These are phyloP conservation scores for Hymenopus coronatus DNA, from an alignment of 2,888 invertebrate genomes.

Conservation along the genomic window DNA sequence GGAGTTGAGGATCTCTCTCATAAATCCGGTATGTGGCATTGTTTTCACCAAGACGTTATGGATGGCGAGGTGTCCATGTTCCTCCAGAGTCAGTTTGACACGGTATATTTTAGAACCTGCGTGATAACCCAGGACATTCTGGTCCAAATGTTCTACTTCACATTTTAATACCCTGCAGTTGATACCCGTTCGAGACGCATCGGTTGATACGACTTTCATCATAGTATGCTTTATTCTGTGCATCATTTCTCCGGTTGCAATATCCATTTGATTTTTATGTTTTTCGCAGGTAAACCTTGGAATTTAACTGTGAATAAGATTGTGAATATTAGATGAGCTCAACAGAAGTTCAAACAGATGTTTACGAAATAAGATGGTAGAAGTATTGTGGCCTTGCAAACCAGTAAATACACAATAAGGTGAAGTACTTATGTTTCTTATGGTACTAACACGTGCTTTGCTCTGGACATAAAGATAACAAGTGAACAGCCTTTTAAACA, in stretches of 20 bases:
- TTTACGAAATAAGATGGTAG: no score
- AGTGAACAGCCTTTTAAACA: no score
- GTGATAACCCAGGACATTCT: not conserved
- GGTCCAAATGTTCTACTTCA: not conserved
- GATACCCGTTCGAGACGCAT: not conserved
- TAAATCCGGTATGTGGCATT: not conserved
- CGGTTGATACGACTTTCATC: not conserved
- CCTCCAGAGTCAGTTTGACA: not conserved
- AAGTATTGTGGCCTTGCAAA: no score
- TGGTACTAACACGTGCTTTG: no score
- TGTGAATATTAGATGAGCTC: no score
- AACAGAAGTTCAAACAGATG: no score
- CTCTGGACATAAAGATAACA: no score
- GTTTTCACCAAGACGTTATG: not conserved
- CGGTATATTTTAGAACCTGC: not conserved
- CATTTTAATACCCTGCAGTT: not conserved
- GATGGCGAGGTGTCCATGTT: not conserved
- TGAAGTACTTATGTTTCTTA: no score
- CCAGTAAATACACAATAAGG: no score
- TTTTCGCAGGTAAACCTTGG: no score
- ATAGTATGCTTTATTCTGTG: not conserved
- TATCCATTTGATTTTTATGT: not conserved
- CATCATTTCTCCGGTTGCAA: not conserved
- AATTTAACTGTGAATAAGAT: no score
- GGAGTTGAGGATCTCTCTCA: not conserved